Base-by-base conservation (phyloP, 2,113 vertebrate genomes). In the Passer domesticus region DNA sequence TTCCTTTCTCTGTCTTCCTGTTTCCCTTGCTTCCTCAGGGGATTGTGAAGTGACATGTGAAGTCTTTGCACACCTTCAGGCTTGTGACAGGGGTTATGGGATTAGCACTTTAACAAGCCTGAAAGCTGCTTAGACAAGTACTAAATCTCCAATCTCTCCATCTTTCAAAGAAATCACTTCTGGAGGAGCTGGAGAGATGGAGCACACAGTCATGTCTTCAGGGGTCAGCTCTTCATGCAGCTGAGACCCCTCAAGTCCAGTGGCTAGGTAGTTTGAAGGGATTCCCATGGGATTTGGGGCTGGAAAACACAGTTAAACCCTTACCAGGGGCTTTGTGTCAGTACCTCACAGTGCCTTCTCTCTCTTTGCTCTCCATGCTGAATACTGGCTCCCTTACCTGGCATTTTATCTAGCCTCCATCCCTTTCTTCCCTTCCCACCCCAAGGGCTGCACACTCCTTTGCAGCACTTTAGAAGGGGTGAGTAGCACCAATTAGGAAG, bases 81-180 rank as follows among this genome's bases (percentile, higher is more conserved):
- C 59, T 86, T 68, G 75, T 90, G 87, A 44, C 24, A 58, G 13
- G 80, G 27, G 70, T 90, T 96, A 97, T 79, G 68, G 41, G 88
- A 93, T 97, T 97, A 97, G 95, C 87, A 88, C 4, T 9, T 96
- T 90, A 97, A 74, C 75, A 14, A 16, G n/a, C 31, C 77, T 93
- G 23, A 95, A 97, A 98, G 95, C 93, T 72, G 64, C 92, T 98
- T 97, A 97, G 69, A 31, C 49, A 69, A 92, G 66, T 58, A 70
- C 69, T 97, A 96, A 84, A 85, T 92, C 90, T 89, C 39, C 94
- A 96, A 96, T 92, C 96, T 96, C 83, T 96, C 56, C 27, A 43
- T 89, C 89, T 86, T 96, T 84, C 83, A 92, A 43, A 58, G 17
- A 92, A 83, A 90, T 88, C 64, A 52, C 20, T 89, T 95, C 84